Conservation (phyloP, 2,113 vertebrate species). For the Picathartes gymnocephalus region DNA sequence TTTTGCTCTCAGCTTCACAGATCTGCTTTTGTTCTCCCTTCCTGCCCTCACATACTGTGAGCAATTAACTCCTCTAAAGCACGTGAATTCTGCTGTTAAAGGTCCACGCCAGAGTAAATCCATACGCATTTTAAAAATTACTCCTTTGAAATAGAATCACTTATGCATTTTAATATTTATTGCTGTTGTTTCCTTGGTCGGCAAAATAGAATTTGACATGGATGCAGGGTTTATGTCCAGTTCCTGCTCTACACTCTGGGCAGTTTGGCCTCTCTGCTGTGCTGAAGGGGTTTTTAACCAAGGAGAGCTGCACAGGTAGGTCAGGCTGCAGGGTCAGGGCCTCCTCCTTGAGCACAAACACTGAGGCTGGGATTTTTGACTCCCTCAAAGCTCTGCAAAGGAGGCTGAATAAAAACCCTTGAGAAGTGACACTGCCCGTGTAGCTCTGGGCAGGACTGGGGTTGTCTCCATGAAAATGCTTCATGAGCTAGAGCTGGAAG, state of each 20-base stretch:
- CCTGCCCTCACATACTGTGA: not conserved
- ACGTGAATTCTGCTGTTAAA: not conserved
- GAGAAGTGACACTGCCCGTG: rapidly evolving
- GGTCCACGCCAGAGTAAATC: not conserved
- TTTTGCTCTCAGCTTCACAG: not conserved
- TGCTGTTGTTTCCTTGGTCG: not conserved
- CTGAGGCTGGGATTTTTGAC: not conserved
- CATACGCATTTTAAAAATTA: rapidly evolving
- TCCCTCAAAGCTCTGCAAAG: not conserved
- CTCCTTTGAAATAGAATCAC: not conserved
- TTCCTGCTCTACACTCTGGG: not conserved
- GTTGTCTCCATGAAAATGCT: not conserved
- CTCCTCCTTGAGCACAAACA: not conserved
- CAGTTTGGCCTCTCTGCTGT: not conserved
- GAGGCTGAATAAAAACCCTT: not conserved
- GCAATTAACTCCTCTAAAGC: not conserved
- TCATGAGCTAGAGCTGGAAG: rapidly evolving
- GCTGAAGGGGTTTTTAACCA: not conserved
- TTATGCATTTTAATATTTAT: not conserved
- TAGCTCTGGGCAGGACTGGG: not conserved
- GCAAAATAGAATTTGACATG: not conserved
- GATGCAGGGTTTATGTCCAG: not conserved
- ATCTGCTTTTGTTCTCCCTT: not conserved
- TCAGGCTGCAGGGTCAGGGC: not conserved
- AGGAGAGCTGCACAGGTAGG: not conserved